phyloP scores from a whole-genome alignment of 2,888 invertebrate genomes.

The Synergus umbraculus region DNA sequence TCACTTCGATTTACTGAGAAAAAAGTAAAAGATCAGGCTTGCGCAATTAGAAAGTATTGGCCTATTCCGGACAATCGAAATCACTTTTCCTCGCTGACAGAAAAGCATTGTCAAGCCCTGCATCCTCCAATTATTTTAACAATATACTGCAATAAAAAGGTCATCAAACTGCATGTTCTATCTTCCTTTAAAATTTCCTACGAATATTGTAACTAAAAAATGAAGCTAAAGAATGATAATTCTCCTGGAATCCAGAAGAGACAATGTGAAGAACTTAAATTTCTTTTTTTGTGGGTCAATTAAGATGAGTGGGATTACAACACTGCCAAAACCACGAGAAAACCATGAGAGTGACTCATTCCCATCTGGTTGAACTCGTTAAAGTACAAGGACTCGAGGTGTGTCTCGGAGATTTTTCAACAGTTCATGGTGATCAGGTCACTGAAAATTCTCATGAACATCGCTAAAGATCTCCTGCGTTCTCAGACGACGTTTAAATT shows the following conservation, averaged over 20 bases:
- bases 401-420: conserved; percentile 33
- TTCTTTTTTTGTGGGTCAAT: conserved; percentile 24
- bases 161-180: conserved; percentile 7
- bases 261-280: neutral
- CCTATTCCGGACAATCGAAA: neutral
- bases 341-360: conserved; percentile 37
- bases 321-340: conserved; percentile 20
- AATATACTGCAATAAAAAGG: conserved; percentile 11
- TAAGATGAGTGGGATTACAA: conserved; percentile 12
- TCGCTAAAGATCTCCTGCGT: conserved; percentile 14
- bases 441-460: neutral
- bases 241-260: neutral
- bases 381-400: conserved; percentile 39
- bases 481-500: conserved; percentile 36
- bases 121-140: conserved; percentile 17
- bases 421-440: conserved; percentile 29
- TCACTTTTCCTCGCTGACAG: neutral
- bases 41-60: neutral
- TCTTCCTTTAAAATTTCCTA: neutral
- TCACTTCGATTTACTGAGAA: neutral
- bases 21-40: neutral
- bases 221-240: neutral
- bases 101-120: neutral
- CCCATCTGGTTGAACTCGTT: conserved; percentile 42
- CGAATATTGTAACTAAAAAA: neutral